Percentiles rank a stretch among this genome's conserved stretches.
phyloP scores from a whole-genome alignment of 2,113 vertebrate species.

The Rhinichthys klamathensis region DNA sequence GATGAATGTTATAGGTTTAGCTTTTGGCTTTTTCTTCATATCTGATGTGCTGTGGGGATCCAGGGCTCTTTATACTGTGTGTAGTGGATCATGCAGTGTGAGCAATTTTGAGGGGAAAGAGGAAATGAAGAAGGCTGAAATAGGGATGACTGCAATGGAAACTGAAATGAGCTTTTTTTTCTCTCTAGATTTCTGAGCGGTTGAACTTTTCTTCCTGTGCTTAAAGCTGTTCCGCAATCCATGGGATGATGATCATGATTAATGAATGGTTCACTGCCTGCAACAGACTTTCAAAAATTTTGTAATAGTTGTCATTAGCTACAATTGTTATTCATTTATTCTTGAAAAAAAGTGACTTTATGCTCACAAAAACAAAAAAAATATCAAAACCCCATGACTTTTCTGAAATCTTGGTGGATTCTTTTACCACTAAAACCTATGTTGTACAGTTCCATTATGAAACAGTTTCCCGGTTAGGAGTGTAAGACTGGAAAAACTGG shows the following conservation, averaged over 20 bases:
- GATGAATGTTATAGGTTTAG: constrained; percentile 66
- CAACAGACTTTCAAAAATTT: not conserved
- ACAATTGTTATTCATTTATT: not conserved
- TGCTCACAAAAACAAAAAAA: not conserved
- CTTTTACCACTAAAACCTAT: not conserved
- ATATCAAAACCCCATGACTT: no score
- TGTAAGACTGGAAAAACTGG: no score
- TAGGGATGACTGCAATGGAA: constrained; percentile 43
- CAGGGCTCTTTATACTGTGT: constrained; percentile 65
- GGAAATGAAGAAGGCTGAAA: not conserved
- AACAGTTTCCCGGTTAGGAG: not conserved
- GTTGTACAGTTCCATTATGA: not conserved
- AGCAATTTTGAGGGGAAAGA: constrained; percentile 56
- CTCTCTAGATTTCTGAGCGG: constrained; percentile 27
- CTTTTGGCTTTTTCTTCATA: constrained; percentile 63
- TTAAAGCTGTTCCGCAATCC: not conserved
- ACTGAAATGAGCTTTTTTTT: not conserved
- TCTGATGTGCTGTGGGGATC: constrained; percentile 62
- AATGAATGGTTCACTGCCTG: not conserved
- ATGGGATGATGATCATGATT: not conserved
- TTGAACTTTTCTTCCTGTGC: not conserved
- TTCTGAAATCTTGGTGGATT: not conserved
- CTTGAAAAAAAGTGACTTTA: not conserved
- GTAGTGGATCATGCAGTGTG: constrained; percentile 43
- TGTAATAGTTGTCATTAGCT: not conserved